These are phyloP conservation scores for Alviniconcha marisindica DNA, from an alignment of 1,140 invertebrate genomes.

Conservation along the genomic window DNA sequence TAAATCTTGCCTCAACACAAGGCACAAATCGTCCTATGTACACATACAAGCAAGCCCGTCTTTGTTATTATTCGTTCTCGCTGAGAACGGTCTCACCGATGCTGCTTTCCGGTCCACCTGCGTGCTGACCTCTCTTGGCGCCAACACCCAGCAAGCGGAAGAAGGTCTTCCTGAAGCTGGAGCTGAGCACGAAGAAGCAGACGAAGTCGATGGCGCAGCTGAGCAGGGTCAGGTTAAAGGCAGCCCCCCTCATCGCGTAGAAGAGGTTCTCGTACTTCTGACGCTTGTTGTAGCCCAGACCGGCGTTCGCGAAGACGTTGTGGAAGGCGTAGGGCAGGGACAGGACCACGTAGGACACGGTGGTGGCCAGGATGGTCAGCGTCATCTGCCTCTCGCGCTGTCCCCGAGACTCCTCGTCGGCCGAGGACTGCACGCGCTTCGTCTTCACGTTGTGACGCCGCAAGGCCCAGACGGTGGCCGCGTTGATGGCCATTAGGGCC, in stretches of 20 bases:
- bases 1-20: no score
- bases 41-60: no score
- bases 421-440: not conserved
- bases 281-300: not conserved
- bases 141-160: not conserved
- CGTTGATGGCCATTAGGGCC: not conserved
- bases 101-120: not conserved
- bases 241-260: not conserved
- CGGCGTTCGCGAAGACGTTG: not conserved
- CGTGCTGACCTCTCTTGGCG: not conserved
- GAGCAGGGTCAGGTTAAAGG: constrained; percentile 22
- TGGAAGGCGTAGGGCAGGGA: constrained; percentile 25
- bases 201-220: constrained; percentile 27
- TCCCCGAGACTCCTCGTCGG: not conserved
- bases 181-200: constrained; percentile 25
- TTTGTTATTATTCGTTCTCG: not conserved
- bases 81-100: not conserved
- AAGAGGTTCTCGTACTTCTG: constrained; percentile 27
- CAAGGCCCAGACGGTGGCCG: constrained; percentile 10
- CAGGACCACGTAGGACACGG: constrained; percentile 3
- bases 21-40: no score
- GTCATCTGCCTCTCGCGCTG: constrained; percentile 21
- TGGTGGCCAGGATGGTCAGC: not conserved
- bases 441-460: constrained; percentile 23
- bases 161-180: not conserved